Base-by-base conservation (phyloP, 2,113 vertebrate genomes). In the Triplophysa siluroides region DNA sequence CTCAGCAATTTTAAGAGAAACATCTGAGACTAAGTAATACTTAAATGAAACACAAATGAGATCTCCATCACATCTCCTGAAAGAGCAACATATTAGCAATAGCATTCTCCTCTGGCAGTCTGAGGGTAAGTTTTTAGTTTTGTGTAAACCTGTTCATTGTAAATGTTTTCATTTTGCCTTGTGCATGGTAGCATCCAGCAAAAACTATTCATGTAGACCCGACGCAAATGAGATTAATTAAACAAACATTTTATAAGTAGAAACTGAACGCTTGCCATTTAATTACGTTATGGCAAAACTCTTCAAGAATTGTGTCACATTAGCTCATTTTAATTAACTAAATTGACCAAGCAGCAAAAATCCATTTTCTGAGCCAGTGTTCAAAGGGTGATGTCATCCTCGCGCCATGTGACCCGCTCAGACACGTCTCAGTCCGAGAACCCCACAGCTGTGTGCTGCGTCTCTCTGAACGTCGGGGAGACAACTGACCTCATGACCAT, bases 321-420 rank as follows among this genome's bases (percentile, higher is more conserved):
- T 41, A 61, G 71, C 13, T 45, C 33, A 10, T 74, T 73, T 74
- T 45, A 74, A 61, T 74, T 74, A 61, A 61, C 71, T 8, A 74
- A 74, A 61, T 38, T 62, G 72, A 26, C 56, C 58, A 62, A 62
- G 38, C 72, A 75, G n/a, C 41, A 29, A 75, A 38, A 75, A 75
- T 29, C 2, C 0, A 62, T 75, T 62, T 62, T 75, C 9, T 2
- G 0, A 75, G 21, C 62, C 58, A 62, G 14, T 45, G 21, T 24
- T 26, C 14, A 60, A 62, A 43, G 38, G 8, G 7, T 21, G 54
- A 21, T 58, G 54, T 21, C n/a, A 62, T n/a, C 4, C 43, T 47
- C 43, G 24, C 8, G 6, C 4, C 72, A 73, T 18, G 43, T 26
- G 14, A 58, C 13, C 9, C 45, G 2, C 21, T 75, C 41, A 13